Base-by-base conservation (phyloP, 2,113 vertebrate species). In the Crotalus tigris region DNA sequence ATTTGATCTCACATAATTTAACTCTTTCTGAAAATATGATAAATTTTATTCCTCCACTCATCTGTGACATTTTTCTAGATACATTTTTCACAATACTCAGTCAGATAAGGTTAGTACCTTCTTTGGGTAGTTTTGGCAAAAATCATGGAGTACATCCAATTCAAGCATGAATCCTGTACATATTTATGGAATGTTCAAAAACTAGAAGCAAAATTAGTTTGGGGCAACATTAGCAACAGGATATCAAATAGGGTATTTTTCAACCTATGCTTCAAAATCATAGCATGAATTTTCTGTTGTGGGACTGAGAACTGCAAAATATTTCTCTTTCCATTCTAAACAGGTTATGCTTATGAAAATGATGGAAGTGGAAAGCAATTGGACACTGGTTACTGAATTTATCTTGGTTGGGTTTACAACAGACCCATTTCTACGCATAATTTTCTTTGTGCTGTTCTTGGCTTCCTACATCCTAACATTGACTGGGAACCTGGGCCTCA, bases 391-490 rank as follows among this genome's bases (percentile, higher is more conserved):
- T 23, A 94, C 90, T 19, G 75, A 93, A 2, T 95, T 97, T 53
- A 92, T 95, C 54, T 94, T 97, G 59, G 54, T 94, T 88, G 94
- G 95, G 1, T 96, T 97, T 51, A 94, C 91, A 1, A 57, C 26
- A 49, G 93, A 96, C 2, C 26, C 69, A 15, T 3, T 33, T 64
- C 29, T 96, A 13, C 91, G 92, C 17, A 8, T 3, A 4, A 29
- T 91, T 1, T 93, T 95, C 39, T 97, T 97, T 61, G 58, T 89
- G 24, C 92, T 95, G 49, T 97, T 97, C 92, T 85, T 97, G 49
- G 1, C 55, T 15, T 94, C 94, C n/a, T 96, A 96, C 29, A 12
- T 58, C 33, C 5, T 92, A 49, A 96, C 94, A 11, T 90, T 95
- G 12, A 29, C 75, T 23, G 97, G 94, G 21, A 96, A 96, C 44